Evolutionary conservation across 2,797 vertebrate species (phyloP), one percentile per base, ranked within the genome.

Genomic region (Catostomus latipinnis): DNA sequence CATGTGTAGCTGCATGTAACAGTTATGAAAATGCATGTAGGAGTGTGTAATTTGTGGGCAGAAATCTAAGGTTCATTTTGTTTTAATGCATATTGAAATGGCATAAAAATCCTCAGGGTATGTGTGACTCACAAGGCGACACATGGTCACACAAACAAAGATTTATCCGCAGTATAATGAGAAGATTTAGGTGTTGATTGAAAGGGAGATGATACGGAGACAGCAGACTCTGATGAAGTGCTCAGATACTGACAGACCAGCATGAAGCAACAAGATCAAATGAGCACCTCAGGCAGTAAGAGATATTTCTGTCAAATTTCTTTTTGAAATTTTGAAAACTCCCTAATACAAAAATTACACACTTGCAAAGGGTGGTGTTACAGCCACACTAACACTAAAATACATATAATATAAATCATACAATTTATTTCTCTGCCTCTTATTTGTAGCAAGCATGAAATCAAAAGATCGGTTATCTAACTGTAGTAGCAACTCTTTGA

Each of bases 101-200:
- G 10, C 5, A 8, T 5, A 71, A 34, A 63, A 46, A 54, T 69
- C 65, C 48, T 52, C 57, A 71, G 58, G 49, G 12, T 78, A 14
- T 34, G 43, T 16, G 11, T 71, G 58, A 69, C 66, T 77, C 66
- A 56, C 49, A 48, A 6, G 54, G 18, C 13, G 43, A 71, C 49
- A 45, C 34, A 70, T 34, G 34, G 34, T 34, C 18, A 56, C 16
- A 46, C 43, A 12, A n/a, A 7, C 53, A 46, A 8, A 45, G 50
- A 78, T 78, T 71, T 62, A 53, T 78, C 57, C 11, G 22, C 67
- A 14, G 45, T 71, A 14, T 65, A 78, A 78, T 71, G 34, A 70
- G 66, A 48, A 78, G 57, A 63, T n/a, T 22, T 16, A 14, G 63
- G 50, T 49, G 68, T 71, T 62, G 68, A 71, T 78, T 60, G 46